Evolutionary conservation across 1,140 invertebrate species (phyloP), one percentile per base, ranked within the genome.

Genomic region (Drosophila azteca): DNA sequence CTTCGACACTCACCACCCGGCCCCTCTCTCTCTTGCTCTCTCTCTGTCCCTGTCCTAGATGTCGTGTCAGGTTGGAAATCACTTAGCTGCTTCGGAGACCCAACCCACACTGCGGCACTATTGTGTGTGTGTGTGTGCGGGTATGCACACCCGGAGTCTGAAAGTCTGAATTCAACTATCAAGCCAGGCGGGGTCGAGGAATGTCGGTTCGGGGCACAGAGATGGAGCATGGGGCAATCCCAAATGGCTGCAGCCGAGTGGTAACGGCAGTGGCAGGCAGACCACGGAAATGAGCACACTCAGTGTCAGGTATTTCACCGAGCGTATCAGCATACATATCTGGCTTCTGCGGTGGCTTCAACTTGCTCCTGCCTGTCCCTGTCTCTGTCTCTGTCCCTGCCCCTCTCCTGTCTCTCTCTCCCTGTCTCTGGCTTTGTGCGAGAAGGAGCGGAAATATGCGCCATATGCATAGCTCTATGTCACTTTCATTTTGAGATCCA

Each of bases 251-350:
- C 35, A 39, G 11, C 11, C 35, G 35, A 4, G 1, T 39, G 45
- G 53, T 6, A 24, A n/a, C 39, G 50, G 7, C 6, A 22, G 29
- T 43, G 31, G 62, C 35, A 73, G 54, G 43, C 62, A 57, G 50
- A 81, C 62, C 73, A 81, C 82, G 83, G 83, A 88, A 88, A 88
- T 88, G 83, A 83, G 80, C 81, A 85, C 73, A 81, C 81, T 70
- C 81, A 78, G 75, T 77, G 65, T 77, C 66, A 70, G 74, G 66
- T 77, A 70, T 77, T 70, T 66, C 67, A 70, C 67, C 67, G 65
- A 70, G 63, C 72, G 72, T 71, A 70, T 77, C 71, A 76, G 73
- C 73, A 76, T 64, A 64, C 74, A 58, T 70, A 69, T 75, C 60
- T 76, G 66, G 66, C 74, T 77, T 76, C 72, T 81, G 78, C 53